Percentiles rank a stretch among this genome's conserved stretches.
These are phyloP conservation scores for Molossus molossus DNA, from an alignment of 2,797 vertebrate genomes.

Conservation along the genomic window DNA sequence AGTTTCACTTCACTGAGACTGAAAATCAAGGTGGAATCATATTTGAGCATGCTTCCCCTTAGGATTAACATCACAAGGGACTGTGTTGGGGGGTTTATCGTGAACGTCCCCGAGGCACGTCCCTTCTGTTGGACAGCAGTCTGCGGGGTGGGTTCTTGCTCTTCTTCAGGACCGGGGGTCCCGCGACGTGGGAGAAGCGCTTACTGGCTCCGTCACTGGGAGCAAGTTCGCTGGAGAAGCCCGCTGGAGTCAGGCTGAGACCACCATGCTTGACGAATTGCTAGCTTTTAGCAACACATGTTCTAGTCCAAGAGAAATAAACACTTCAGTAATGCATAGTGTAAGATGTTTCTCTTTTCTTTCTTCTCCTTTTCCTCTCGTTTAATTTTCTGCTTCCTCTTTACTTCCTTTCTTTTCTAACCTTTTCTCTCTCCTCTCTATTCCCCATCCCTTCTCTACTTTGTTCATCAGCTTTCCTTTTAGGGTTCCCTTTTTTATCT, in stretches of 20 bases:
- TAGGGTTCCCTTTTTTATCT: background rate
- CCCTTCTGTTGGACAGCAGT: background rate
- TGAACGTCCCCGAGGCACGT: background rate
- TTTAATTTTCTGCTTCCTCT: conserved; percentile 35
- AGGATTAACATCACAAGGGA: background rate
- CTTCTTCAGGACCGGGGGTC: background rate
- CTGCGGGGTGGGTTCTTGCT: background rate
- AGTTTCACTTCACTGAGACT: conserved; percentile 72
- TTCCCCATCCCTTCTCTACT: background rate
- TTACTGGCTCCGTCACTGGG: background rate
- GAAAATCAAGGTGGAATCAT: conserved; percentile 61
- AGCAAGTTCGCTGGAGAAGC: background rate
- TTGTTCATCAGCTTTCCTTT: conserved; percentile 58
- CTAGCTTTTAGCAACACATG: conserved; percentile 50
- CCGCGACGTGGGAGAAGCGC: background rate
- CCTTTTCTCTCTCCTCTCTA: conserved; percentile 3
- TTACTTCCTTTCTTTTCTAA: background rate
- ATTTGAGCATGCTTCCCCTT: conserved; percentile 23
- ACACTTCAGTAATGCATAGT: conserved; percentile 39
- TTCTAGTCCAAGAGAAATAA: conserved; percentile 71
- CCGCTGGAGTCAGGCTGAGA: conserved; percentile 47
- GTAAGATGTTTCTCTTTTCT: conserved; percentile 41
- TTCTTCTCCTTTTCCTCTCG: conserved; percentile 39
- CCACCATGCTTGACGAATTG: background rate
- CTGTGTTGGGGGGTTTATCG: conserved; percentile 31